Evolutionary conservation across 2,888 invertebrate species (phyloP), one percentile per base, ranked within the genome.

Genomic region (Agrotis clavis): DNA sequence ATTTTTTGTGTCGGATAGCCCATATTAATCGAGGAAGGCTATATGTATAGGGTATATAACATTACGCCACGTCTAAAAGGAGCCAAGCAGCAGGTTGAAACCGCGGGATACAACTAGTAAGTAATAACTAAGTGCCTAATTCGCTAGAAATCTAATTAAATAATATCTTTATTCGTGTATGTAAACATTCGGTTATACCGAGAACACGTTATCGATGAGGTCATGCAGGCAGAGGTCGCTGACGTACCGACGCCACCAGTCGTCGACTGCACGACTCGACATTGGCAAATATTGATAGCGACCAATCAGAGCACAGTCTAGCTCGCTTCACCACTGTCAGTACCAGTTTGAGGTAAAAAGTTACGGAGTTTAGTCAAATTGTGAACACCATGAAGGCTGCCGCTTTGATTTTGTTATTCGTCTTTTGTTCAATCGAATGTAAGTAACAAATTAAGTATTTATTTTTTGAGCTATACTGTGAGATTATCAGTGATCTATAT

Each of bases 191-290:
- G 59, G 25, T 47, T 63, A 51, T 89, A 88, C 86, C 81, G 82
- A 90, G 90, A 90, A 74, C 82, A 74, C 77, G 89, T 88, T 93
- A 93, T 93, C 93, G 84, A 81, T 90, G 90, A 94, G 94, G 93
- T 94, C 93, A 91, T 73, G 81, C 70, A 78, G 83, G 62, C 87
- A 90, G 90, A 94, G 94, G 93, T 94, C 93, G 88, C 78, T 77
- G 74, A 78, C 77, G 80, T 53, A 75, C 77, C 72, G 75, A 70
- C 83, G 72, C 68, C 77, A 70, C 74, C 70, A 79, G 73, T 73
- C 65, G 79, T 59, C 79, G 66, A 70, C 79, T 74, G 62, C 77
- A 67, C 77, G 75, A 74, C 71, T 86, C 85, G 90, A 89, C 91
- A 91, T 90, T 88, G 90, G 75, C 74, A 79, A 87, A 87, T 59